phyloP scores from a whole-genome alignment of 2,888 invertebrate species.

The Sphaerophoria taeniata region DNA sequence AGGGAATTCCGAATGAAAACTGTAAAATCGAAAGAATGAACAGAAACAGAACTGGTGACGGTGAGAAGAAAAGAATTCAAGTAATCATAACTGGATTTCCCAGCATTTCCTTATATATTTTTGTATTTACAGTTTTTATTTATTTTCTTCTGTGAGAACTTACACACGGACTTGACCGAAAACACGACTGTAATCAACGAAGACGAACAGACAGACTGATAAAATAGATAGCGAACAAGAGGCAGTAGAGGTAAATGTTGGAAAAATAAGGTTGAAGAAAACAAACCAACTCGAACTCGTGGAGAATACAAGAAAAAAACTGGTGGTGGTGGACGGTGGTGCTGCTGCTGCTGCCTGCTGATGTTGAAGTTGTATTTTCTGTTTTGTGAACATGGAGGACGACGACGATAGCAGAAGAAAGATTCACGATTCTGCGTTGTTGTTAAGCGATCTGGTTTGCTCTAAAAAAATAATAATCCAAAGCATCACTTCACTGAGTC shows the following conservation, averaged over 20 bases:
- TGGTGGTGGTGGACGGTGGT: neutral
- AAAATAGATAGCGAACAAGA: conserved; percentile 12
- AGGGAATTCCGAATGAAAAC: conserved; percentile 35
- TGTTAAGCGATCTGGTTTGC: conserved; percentile 11
- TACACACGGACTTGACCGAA: conserved; percentile 6
- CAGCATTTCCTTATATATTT: neutral
- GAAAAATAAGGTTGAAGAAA: conserved; percentile 32
- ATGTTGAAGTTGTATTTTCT: neutral
- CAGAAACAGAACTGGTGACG: neutral
- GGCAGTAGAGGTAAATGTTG: conserved; percentile 6
- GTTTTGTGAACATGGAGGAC: neutral
- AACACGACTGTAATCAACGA: conserved; percentile 40
- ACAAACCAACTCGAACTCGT: conserved; percentile 28
- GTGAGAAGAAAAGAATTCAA: neutral
- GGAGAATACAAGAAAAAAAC: neutral
- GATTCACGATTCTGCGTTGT: conserved; percentile 32
- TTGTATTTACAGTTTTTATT: conserved; percentile 11
- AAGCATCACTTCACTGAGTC: conserved; percentile 27
- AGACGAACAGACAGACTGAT: conserved; percentile 33
- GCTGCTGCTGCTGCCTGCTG: neutral
- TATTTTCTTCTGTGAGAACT: conserved; percentile 10
- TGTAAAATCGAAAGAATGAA: conserved; percentile 17
- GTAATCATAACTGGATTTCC: conserved; percentile 9
- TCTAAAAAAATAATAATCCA: neutral
- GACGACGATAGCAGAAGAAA: neutral